Evolutionary conservation across 2,113 vertebrate species (phyloP).

Genomic region (Osmerus mordax): DNA sequence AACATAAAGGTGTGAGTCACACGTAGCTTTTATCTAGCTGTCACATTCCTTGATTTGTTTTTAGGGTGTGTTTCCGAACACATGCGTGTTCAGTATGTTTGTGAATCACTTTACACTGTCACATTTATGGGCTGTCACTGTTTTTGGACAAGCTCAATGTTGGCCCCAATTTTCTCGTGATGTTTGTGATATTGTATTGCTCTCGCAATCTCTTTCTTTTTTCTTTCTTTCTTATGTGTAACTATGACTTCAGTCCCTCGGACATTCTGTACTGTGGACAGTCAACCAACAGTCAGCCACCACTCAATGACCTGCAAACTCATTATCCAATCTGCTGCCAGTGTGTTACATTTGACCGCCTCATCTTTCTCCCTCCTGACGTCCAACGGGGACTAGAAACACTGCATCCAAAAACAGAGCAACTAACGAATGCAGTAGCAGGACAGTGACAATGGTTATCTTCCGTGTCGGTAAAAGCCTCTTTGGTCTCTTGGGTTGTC

Average conservation of each 20-base stretch:
- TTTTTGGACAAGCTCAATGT: not conserved
- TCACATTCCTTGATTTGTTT: not conserved
- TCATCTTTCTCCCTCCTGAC: not conserved
- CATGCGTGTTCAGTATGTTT: not conserved
- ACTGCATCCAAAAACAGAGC: too few relatives aligned
- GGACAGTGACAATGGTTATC: not conserved
- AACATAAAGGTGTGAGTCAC: constrained; percentile 7
- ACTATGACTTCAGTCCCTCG: too few relatives aligned
- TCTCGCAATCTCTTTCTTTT: too few relatives aligned
- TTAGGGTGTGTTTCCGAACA: not conserved
- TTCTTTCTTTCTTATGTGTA: too few relatives aligned
- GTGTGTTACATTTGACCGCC: not conserved
- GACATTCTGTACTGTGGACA: too few relatives aligned
- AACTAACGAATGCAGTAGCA: too few relatives aligned
- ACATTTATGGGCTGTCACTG: not conserved
- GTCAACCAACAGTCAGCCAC: not conserved
- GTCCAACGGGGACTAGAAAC: not conserved
- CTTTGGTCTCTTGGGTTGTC: too few relatives aligned
- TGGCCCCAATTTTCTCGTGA: not conserved
- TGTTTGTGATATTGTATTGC: too few relatives aligned
- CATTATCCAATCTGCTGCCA: not conserved
- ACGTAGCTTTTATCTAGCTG: not conserved
- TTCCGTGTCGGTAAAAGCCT: too few relatives aligned
- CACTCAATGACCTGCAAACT: not conserved
- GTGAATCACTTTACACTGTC: not conserved